Conservation (phyloP, 92 coral and sea anemone genomes). For the Micromussa lordhowensis region DNA sequence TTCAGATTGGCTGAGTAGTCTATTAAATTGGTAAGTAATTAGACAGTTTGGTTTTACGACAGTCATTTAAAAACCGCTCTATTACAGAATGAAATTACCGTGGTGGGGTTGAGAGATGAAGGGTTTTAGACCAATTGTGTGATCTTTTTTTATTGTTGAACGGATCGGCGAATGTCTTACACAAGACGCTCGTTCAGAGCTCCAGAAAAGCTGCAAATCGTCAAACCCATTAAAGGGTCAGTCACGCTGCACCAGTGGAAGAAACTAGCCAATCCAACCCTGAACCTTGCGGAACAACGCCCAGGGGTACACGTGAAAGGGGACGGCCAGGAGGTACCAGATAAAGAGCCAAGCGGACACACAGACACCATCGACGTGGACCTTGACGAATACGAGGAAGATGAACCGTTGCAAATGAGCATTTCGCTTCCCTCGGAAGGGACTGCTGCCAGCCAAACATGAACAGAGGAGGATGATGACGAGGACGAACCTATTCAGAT, state of each 20-base stretch:
- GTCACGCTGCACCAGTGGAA: conserved; percentile 97
- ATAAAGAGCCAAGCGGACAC: conserved; percentile 40
- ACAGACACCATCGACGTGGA: conserved; percentile 60
- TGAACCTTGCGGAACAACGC: conserved; percentile 80
- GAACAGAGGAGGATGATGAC: conserved; percentile 43
- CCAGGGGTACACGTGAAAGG: conserved; percentile 99
- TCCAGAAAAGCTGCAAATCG: conserved; percentile 97
- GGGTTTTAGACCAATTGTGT: not conserved
- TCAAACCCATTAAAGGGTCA: conserved; percentile 99
- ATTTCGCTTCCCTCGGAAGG: conserved; percentile 23
- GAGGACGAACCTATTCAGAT: conserved; percentile 83
- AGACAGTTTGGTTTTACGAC: too few species aligned
- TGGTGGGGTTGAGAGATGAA: not conserved
- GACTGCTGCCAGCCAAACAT: conserved; percentile 10
- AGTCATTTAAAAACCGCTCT: too few species aligned
- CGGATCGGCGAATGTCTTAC: conserved; percentile 76
- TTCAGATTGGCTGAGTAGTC: too few species aligned
- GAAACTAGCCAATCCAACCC: conserved; percentile 92
- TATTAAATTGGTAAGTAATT: too few species aligned
- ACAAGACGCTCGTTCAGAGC: conserved; percentile 88
- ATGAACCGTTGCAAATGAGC: conserved; percentile 72
- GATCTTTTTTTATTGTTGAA: conserved; percentile 1
- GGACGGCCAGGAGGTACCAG: conserved; percentile 48
- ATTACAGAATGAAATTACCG: not conserved
- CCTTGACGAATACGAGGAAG: conserved; percentile 74